Evolutionary conservation across 2,113 vertebrate species (phyloP), one percentile per base, ranked within the genome.

Genomic region (Garra rufa): DNA sequence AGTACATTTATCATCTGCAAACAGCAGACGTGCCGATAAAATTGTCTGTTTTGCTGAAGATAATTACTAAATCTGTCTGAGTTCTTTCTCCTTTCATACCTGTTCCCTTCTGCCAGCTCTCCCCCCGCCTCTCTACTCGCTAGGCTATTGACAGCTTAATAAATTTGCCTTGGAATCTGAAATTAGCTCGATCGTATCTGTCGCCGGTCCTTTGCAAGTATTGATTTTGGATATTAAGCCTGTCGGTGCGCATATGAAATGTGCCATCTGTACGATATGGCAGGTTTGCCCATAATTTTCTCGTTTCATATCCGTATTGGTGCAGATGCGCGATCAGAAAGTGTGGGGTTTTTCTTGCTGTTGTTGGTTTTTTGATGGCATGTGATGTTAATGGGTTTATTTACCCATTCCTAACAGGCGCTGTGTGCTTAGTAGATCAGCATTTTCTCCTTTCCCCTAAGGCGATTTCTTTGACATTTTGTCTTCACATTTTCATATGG

Each of bases 111-210:
- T 81, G 83, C 50, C 52, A 41, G 21, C 30, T 41, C 50, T 7
- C 55, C n/a, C 19, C 4, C 55, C 38, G 4, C 13, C 88, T n/a
- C 65, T 74, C 74, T 26, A 50, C 57, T 48, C 73, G 9, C 10
- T 76, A 69, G 4, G 28, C 85, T 84, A 88, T 91, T 90, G 92
- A 94, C 92, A 91, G 90, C 91, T 92, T 92, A 92, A 93, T 94
- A 81, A 92, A 93, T 94, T 92, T 88, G 63, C 82, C 85, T 86
- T 34, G 88, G 89, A 89, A 88, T 55, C 90, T 92, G 91, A 94
- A 94, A 94, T 93, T 88, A 93, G 89, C 89, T 89, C 89, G 91
- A 94, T 94, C 84, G 89, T 93, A 93, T 95, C 93, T 91, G 92
- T 91, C 91, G 85, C 86, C 81, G 50, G 59, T 90, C 87, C 88